phyloP scores from a whole-genome alignment of 2,888 invertebrate genomes.

The Ctenicera cuprea region DNA sequence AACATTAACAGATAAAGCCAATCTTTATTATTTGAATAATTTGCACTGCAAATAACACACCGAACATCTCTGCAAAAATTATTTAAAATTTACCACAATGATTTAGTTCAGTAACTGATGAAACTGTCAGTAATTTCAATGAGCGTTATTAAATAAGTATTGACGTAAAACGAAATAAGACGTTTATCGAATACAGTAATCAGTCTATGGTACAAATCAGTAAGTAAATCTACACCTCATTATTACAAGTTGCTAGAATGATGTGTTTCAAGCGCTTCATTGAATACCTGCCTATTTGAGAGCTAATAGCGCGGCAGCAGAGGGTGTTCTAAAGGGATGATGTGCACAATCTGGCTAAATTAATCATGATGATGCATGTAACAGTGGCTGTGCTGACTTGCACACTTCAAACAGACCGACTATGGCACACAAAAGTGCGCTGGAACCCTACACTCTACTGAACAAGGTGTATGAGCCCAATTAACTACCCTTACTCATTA shows the following conservation, averaged over 20 bases:
- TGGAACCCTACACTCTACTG: slow-evolving; percentile 57
- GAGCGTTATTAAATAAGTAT: no score
- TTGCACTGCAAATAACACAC: no score
- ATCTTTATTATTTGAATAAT: no score
- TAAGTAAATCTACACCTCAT: slow-evolving; percentile 26
- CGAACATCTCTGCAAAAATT: no score
- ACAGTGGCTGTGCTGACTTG: slow-evolving; percentile 60
- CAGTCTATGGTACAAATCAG: neutral
- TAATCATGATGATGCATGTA: slow-evolving; percentile 68
- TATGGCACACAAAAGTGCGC: slow-evolving; percentile 51
- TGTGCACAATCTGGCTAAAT: slow-evolving; percentile 63
- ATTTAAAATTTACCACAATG: no score
- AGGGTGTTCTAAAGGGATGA: slow-evolving; percentile 57
- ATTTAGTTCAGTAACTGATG: no score
- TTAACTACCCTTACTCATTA: slow-evolving; percentile 59
- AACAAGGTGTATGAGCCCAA: slow-evolving; percentile 62
- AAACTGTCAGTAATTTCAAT: no score
- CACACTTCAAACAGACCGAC: slow-evolving; percentile 62
- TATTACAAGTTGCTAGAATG: slow-evolving; percentile 14
- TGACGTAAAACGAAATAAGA: no score
- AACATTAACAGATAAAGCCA: no score
- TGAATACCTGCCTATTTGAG: slow-evolving; percentile 54
- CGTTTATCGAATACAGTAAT: no score
- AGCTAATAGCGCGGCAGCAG: slow-evolving; percentile 49
- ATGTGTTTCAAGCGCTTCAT: slow-evolving; percentile 31